Conservation (phyloP, 2,888 invertebrate genomes). For the Acrobeloides nanus region DNA sequence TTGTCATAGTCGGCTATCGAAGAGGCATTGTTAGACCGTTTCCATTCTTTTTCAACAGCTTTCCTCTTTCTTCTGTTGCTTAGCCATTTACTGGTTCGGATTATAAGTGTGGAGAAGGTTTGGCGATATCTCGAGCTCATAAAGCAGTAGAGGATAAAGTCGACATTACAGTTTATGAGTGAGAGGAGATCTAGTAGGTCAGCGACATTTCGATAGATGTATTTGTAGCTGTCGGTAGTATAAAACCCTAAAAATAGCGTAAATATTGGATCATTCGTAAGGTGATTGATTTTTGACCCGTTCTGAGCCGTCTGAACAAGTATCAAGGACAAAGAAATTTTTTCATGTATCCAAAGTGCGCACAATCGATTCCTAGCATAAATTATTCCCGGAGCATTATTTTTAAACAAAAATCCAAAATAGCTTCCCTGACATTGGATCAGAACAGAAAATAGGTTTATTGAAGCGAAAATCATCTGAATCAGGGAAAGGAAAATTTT, state of each 20-base stretch:
- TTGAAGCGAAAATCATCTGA: too few relatives aligned
- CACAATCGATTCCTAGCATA: too few relatives aligned
- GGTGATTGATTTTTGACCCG: background rate
- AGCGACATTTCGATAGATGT: conserved; percentile 36
- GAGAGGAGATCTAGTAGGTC: conserved; percentile 40
- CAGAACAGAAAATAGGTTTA: too few relatives aligned
- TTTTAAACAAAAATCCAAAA: too few relatives aligned
- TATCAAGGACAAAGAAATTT: too few relatives aligned
- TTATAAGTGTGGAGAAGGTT: conserved; percentile 37
- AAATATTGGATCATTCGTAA: background rate
- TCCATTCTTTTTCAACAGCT: too few relatives aligned
- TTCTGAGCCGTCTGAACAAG: background rate
- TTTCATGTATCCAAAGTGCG: too few relatives aligned
- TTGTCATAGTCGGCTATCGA: too few relatives aligned
- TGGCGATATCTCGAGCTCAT: conserved; percentile 41
- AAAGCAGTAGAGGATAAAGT: conserved; percentile 38
- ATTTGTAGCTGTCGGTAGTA: conserved; percentile 33
- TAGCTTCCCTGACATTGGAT: too few relatives aligned
- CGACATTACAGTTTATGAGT: conserved; percentile 40
- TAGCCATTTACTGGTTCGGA: conserved; percentile 37
- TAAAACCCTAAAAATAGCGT: conserved; percentile 25
- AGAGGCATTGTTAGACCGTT: too few relatives aligned
- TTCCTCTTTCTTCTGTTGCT: conserved; percentile 26
- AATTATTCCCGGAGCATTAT: too few relatives aligned
- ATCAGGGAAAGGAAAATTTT: background rate